These are phyloP conservation scores for Tuta absoluta DNA, from an alignment of 2,888 invertebrate genomes.

Conservation along the genomic window DNA sequence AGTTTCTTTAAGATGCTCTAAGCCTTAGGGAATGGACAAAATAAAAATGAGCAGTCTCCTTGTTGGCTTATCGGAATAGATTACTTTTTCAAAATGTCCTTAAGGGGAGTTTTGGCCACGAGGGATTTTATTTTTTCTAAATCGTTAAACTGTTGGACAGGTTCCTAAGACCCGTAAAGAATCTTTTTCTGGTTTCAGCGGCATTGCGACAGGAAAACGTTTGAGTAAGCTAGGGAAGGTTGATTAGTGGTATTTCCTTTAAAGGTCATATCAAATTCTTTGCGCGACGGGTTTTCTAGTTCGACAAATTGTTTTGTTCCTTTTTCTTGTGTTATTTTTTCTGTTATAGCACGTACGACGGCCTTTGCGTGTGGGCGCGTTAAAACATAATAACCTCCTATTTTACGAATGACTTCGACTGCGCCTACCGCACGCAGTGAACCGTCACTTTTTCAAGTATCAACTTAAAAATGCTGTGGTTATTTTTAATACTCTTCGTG, in stretches of 20 bases:
- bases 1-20: constrained; percentile 58
- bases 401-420: constrained; percentile 62
- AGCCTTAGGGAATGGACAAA: constrained; percentile 76
- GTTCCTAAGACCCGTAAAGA: constrained; percentile 40
- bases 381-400: constrained; percentile 64
- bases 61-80: constrained; percentile 79
- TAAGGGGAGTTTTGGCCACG: constrained; percentile 53
- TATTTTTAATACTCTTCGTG: constrained; percentile 67
- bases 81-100: constrained; percentile 75
- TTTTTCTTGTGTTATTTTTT: constrained; percentile 48
- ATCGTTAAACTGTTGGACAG: constrained; percentile 52
- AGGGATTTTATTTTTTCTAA: constrained; percentile 54
- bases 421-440: constrained; percentile 73
- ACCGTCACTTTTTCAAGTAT: constrained; percentile 68
- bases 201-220: constrained; percentile 35
- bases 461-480: constrained; percentile 58
- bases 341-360: constrained; percentile 55
- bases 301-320: constrained; percentile 35
- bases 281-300: constrained; percentile 24
- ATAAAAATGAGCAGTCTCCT: constrained; percentile 78
- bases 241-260: constrained; percentile 22
- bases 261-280: constrained; percentile 20
- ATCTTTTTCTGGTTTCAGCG: constrained; percentile 42
- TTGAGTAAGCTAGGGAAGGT: constrained; percentile 32
- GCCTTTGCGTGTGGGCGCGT: constrained; percentile 68